Conservation (phyloP, 2,888 invertebrate genomes). For the Rhorus exstirpatorius region DNA sequence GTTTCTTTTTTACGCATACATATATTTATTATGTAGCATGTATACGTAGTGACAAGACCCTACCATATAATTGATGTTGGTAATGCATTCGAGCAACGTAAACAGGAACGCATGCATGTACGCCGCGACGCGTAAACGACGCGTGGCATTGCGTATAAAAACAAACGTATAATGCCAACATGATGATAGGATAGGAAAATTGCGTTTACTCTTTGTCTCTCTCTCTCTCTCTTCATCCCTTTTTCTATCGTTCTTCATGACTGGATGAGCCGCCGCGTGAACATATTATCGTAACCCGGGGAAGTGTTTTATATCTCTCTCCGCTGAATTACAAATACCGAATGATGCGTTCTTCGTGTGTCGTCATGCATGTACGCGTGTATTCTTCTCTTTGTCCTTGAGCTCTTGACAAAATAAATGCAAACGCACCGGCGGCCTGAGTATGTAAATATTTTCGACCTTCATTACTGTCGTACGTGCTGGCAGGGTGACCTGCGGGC, state of each 20-base stretch:
- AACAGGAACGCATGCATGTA: constrained; percentile 58
- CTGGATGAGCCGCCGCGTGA: constrained; percentile 37
- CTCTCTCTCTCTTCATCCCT: constrained; percentile 3
- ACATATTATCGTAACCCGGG: constrained; percentile 67
- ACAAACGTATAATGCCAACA: constrained; percentile 70
- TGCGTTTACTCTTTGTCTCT: constrained; percentile 53
- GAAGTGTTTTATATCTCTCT: constrained; percentile 1
- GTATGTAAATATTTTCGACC: constrained; percentile 64
- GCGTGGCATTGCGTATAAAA: constrained; percentile 71
- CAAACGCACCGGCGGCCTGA: constrained; percentile 68
- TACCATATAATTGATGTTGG: constrained; percentile 62
- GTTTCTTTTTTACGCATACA: background rate
- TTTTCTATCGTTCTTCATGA: constrained; percentile 11
- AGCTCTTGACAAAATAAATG: constrained; percentile 72
- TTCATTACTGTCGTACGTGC: constrained; percentile 63
- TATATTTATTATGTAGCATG: background rate
- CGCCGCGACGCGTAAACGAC: constrained; percentile 61
- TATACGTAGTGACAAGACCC: constrained; percentile 40
- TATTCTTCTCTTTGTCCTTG: constrained; percentile 8
- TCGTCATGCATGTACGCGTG: background rate
- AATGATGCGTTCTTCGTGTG: constrained; percentile 63
- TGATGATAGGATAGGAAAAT: constrained; percentile 71
- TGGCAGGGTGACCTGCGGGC: no score
- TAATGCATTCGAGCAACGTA: constrained; percentile 58
- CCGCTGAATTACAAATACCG: constrained; percentile 64